Conservation (phyloP, 2,113 vertebrate genomes). For the Phalacrocorax brasilianus region DNA sequence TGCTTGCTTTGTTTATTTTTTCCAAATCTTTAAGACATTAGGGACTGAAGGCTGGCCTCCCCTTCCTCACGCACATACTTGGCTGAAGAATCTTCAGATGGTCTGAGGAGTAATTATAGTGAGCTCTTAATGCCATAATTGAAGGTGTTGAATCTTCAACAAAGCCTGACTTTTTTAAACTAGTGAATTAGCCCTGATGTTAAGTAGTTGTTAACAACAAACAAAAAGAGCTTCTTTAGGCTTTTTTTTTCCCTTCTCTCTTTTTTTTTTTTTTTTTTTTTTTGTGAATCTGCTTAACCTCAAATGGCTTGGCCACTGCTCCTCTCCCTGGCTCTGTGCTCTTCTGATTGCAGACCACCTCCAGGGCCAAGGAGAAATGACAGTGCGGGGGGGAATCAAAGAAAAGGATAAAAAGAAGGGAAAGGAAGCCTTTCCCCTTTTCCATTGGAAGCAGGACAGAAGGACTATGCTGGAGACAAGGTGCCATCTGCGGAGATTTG, state of each 20-base stretch:
- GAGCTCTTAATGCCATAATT: neutral
- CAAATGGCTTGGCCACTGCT: neutral
- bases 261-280: neutral
- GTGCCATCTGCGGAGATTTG: neutral
- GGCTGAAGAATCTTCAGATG: conserved; percentile 9
- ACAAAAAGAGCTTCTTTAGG: neutral
- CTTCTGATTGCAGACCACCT: neutral
- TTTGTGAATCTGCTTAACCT: neutral
- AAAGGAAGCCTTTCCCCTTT: neutral
- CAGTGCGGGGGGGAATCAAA: neutral
- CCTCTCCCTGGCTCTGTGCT: neutral
- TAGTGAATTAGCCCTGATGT: neutral
- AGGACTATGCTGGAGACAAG: neutral
- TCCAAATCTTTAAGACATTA: neutral
- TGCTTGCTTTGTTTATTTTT: neutral
- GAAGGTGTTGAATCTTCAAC: conserved; percentile 46
- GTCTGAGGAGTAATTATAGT: neutral
- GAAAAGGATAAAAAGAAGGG: neutral
- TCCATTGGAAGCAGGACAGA: neutral
- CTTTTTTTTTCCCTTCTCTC: neutral
- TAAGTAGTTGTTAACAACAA: conserved; percentile 27
- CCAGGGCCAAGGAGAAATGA: neutral
- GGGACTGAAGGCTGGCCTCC: neutral
- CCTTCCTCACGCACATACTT: neutral
- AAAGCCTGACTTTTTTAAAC: conserved; percentile 23